Base-by-base conservation (phyloP, 2,797 vertebrate genomes). In the Argya squamiceps region DNA sequence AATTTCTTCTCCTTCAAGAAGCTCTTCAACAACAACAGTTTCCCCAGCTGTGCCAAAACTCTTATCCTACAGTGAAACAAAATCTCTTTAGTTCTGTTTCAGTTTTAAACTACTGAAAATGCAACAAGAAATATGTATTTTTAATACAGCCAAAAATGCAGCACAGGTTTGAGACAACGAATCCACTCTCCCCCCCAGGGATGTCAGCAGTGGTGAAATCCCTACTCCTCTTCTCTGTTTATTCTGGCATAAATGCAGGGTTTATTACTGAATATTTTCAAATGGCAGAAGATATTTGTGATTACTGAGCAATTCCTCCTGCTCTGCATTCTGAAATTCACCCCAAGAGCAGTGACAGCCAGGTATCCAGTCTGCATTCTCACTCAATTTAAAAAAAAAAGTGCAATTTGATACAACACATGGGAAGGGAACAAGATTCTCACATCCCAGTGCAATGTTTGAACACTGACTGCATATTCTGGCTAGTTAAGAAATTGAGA, bases 1-100 rank as follows among this genome's bases (percentile, higher is more conserved):
- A 70, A 99, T 98, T 93, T 99, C 99, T 97, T 99, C 99, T 92
- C 99, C 99, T 86, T 99, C 99, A 32, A 99, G 98, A 32, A 99
- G 98, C 92, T 99, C 99, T 93, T 99, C 99, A 41, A 99, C 98
- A 90, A 99, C 99, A 89, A 99, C 97, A 0, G 99, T 99, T 87
- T 99, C 99, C 46, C 99, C 99, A 10, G 99, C 99, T 9, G 98
- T 92, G 84, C 99, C 99, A 69, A 99, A 99, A 9, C 98, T 97
- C 96, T 98, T 97, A 53, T 99, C 98, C 99, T 99, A 85, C 12
- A 94, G 95, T 44, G 70, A 89, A 93, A 10, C 21, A 91, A 69
- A 53, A 76, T 17, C n/a, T 41, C 39, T 55, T 96, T 4, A 93
- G 34, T 29, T 56, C 23, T 60, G 36, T 79, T 81, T 81, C 34